A percentile compares a stretch with the other conserved stretches of the same genome.
These are phyloP conservation scores for Hapalemur alaotrensis DNA, from an alignment of 2,797 vertebrate genomes.

Conservation along the genomic window DNA sequence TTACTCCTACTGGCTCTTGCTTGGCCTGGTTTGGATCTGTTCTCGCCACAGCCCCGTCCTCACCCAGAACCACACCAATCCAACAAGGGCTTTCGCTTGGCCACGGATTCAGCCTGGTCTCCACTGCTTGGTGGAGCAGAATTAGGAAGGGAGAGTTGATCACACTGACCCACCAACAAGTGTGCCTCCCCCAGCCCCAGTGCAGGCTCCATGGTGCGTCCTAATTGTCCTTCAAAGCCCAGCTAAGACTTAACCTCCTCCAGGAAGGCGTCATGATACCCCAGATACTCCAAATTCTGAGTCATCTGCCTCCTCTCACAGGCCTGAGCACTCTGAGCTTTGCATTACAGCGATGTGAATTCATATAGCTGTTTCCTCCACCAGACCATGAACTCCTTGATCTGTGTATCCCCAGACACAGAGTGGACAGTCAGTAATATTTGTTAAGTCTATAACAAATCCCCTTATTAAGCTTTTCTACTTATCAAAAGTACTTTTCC, in stretches of 20 bases:
- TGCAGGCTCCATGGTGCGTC: not conserved
- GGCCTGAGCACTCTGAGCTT: not conserved
- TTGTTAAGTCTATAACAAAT: not conserved
- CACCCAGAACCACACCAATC: not conserved
- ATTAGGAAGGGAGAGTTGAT: not conserved
- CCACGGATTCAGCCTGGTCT: not conserved
- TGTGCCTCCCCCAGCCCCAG: not conserved
- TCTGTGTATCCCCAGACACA: not conserved
- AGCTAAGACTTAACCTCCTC: not conserved
- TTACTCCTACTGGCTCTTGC: not conserved
- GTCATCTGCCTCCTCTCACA: not conserved
- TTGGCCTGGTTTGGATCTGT: not conserved
- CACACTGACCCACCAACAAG: not conserved
- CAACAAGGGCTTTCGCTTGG: not conserved
- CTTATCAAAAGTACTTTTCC: not conserved
- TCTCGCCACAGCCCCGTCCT: not conserved
- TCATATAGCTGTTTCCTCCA: not conserved
- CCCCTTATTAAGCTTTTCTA: not conserved
- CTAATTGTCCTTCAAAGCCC: not conserved
- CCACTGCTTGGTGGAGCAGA: not conserved
- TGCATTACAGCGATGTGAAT: not conserved
- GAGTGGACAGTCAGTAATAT: not conserved
- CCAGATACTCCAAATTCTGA: not conserved
- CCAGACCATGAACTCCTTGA: not conserved
- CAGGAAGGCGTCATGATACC: not conserved